phyloP scores from a whole-genome alignment of 1,140 invertebrate species.

The Leptonema lineaticorne region DNA sequence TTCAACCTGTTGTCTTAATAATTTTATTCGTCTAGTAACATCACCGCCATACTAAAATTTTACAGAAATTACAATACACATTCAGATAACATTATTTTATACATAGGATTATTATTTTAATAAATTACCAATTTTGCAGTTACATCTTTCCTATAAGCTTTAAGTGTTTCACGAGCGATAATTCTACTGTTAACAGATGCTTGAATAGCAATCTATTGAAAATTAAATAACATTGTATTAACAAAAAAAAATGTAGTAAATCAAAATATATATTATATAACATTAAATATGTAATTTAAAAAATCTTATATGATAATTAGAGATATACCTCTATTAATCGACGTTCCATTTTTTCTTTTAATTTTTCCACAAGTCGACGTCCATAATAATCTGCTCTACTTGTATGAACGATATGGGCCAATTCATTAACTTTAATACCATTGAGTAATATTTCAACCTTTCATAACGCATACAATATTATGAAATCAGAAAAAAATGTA shows the following conservation, averaged over 20 bases:
- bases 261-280: neutral
- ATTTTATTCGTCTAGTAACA: conserved; percentile 84
- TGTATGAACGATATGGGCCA: conserved; percentile 80
- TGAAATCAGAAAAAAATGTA: neutral
- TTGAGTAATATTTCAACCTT: conserved; percentile 83
- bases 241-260: neutral
- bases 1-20: conserved; percentile 85
- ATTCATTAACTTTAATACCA: conserved; percentile 79
- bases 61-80: conserved; percentile 9
- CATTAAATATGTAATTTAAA: no score
- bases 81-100: conserved; percentile 25
- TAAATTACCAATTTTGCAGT: conserved; percentile 83
- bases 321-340: conserved; percentile 73
- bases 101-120: conserved; percentile 22
- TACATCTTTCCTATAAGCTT: conserved; percentile 89
- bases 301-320: no score
- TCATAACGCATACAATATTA: conserved; percentile 34
- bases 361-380: conserved; percentile 69
- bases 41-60: conserved; percentile 87
- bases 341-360: conserved; percentile 87
- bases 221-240: conserved; percentile 35
- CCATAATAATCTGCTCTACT: conserved; percentile 68
- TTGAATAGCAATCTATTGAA: conserved; percentile 78
- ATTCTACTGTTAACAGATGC: conserved; percentile 80
- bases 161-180: conserved; percentile 83